Percentiles rank a stretch among this genome's conserved stretches.
Evolutionary conservation across 2,113 vertebrate genomes (phyloP).

Genomic region (Dipodomys ordii): DNA sequence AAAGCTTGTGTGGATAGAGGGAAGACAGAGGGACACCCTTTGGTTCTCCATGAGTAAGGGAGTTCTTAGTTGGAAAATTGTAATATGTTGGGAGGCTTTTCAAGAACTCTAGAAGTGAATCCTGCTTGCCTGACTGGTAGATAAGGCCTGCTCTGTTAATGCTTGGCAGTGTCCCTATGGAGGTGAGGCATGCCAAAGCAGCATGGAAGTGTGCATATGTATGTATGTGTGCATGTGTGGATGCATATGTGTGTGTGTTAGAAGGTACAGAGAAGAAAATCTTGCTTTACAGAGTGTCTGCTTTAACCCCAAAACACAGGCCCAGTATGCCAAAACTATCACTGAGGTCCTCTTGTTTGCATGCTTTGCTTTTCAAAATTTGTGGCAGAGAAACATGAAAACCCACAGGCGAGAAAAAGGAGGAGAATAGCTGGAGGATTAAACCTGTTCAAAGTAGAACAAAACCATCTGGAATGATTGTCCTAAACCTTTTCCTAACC

Average conservation of each 20-base stretch:
- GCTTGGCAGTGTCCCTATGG: neutral
- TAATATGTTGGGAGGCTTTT: neutral
- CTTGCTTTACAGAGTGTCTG: conserved; percentile 4
- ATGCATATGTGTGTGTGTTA: neutral
- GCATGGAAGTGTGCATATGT: neutral
- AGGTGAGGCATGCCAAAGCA: neutral
- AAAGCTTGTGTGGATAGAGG: neutral
- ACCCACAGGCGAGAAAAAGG: neutral
- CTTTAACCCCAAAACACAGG: neutral
- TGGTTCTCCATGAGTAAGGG: neutral
- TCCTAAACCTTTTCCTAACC: neutral
- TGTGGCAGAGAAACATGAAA: conserved; percentile 43
- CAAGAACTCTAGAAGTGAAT: neutral
- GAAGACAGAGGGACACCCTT: neutral
- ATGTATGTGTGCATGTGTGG: no score
- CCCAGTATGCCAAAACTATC: neutral
- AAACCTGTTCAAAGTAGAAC: neutral
- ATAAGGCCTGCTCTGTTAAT: neutral
- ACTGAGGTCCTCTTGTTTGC: conserved; percentile 14
- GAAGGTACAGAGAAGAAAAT: neutral
- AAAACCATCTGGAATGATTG: neutral
- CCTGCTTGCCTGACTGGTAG: neutral
- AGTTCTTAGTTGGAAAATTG: neutral
- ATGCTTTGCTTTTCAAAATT: conserved; percentile 9
- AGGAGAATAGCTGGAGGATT: neutral